These are phyloP conservation scores for Diachrysia chrysitis DNA, from an alignment of 2,888 invertebrate species.

Conservation along the genomic window DNA sequence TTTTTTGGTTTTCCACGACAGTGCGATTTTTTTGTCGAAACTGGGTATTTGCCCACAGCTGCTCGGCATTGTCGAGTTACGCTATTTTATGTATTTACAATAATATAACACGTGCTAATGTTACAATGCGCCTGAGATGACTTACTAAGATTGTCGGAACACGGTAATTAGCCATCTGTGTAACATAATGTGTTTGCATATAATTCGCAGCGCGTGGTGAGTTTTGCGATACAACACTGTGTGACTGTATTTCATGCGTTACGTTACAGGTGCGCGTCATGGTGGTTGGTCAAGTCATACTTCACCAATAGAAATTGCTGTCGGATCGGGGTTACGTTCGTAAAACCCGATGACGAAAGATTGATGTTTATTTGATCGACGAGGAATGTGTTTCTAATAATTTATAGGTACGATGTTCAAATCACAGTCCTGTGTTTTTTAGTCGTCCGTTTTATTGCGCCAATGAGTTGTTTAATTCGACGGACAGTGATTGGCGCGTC, in stretches of 20 bases:
- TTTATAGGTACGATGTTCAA: conserved; percentile 59
- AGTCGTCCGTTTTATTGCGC: conserved; percentile 43
- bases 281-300: conserved; percentile 51
- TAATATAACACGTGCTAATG: conserved; percentile 51
- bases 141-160: conserved; percentile 67
- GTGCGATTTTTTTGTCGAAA: conserved; percentile 15
- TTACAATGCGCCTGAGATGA: conserved; percentile 63
- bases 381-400: conserved; percentile 66
- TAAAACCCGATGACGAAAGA: conserved; percentile 64
- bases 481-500: conserved; percentile 26
- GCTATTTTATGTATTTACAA: conserved; percentile 47
- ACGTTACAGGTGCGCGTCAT: conserved; percentile 41
- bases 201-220: conserved; percentile 27
- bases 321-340: conserved; percentile 56
- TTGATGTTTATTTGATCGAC: conserved; percentile 63
- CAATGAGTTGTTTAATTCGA: conserved; percentile 25
- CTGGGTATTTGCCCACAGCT: conserved; percentile 24
- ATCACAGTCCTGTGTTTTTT: conserved; percentile 52
- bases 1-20: conserved; percentile 20
- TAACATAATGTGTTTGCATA: conserved; percentile 50
- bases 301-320: conserved; percentile 47
- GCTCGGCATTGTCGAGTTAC: conserved; percentile 18
- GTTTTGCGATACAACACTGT: conserved; percentile 47
- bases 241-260: conserved; percentile 46
- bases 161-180: conserved; percentile 54